Base-by-base conservation (phyloP, 2,113 vertebrate genomes). In the Salvelinus fontinalis region DNA sequence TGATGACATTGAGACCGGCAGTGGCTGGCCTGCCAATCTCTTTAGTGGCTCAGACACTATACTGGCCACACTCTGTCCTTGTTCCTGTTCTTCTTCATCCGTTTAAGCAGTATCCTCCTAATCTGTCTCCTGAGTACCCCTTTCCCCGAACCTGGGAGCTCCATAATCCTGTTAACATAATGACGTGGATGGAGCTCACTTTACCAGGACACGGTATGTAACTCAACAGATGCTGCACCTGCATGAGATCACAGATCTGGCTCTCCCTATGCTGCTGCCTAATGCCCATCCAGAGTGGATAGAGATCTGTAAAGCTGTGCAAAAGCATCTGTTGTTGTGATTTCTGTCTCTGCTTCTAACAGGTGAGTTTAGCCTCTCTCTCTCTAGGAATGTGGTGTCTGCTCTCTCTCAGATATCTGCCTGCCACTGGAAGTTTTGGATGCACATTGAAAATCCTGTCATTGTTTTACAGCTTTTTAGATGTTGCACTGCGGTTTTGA, bases 261-360 rank as follows among this genome's bases (percentile, higher is more conserved):
- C 48, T 13, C 66, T 64, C 34, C 57, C 34, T 18, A 54, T 49
- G 67, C 4, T 22, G 5, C 51, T 54, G 39, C 64, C 44, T 66
- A 39, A 39, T 22, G 8, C 4, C 20, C 67, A 26, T 74, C 26
- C 57, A 22, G 24, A 22, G n/a, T 66, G 73, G 22, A 24, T 39
- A 26, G n/a, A 70, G 73, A 73, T 75, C 74, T 44, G 44, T 27
- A 5, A 39, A 67, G 73, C 70, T 2, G 69, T 2, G n/a, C 59
- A 8, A n/a, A 5, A 22, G 81, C 83, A 85, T 84, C 85, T 89
- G 84, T 73, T 71, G 71, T 80, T 70, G 73, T 57, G 74, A 75
- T 24, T n/a, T 22, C 24, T 64, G 69, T 64, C 69, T 20, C 13
- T 59, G 18, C 18, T 62, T n/a, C 59, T 24, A 8, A 24, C 20